A percentile compares a stretch with the other conserved stretches of the same genome.
Conservation (phyloP, 2,797 vertebrate genomes). For the Euphonia xanthogaster region DNA sequence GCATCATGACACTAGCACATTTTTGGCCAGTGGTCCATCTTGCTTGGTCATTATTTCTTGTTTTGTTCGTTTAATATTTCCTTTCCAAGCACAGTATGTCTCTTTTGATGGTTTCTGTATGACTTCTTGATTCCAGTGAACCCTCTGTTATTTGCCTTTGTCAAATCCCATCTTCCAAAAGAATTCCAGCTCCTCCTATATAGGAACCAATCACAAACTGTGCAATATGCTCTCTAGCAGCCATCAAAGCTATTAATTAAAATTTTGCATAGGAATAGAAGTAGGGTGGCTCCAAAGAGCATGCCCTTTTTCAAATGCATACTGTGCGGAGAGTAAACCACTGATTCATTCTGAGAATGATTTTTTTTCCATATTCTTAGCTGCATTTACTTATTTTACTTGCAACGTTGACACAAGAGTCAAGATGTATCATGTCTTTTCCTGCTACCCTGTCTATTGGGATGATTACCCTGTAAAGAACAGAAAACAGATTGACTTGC, state of each 20-base stretch:
- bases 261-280: not conserved
- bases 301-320: not conserved
- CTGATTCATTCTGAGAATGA: not conserved
- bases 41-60: not conserved
- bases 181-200: not conserved
- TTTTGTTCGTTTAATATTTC: not conserved
- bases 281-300: not conserved
- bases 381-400: not conserved
- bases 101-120: not conserved
- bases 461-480: not conserved
- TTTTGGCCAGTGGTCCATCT: not conserved
- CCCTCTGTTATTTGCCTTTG: not conserved
- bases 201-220: not conserved
- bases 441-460: not conserved
- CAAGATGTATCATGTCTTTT: not conserved
- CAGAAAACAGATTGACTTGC: not conserved
- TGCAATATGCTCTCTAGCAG: not conserved
- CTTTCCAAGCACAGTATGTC: rapidly evolving
- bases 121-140: not conserved
- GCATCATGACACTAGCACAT: rapidly evolving
- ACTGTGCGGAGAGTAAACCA: not conserved
- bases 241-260: not conserved
- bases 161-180: not conserved
- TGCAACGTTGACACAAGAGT: not conserved
- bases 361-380: not conserved